These are phyloP conservation scores for Orycteropus afer DNA, from an alignment of 2,113 vertebrate genomes.

Conservation along the genomic window DNA sequence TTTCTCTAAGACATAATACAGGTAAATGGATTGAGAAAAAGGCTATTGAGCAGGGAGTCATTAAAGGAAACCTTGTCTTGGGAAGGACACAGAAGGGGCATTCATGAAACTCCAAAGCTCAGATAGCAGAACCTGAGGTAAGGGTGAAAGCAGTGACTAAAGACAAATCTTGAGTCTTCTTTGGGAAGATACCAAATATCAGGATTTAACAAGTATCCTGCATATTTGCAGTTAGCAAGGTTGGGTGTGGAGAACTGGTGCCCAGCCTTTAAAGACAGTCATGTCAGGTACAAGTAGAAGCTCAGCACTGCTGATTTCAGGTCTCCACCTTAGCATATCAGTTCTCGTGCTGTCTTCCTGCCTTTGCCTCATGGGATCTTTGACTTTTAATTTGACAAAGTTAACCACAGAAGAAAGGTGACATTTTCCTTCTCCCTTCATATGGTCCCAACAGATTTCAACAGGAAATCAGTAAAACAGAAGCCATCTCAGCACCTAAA, in stretches of 20 bases:
- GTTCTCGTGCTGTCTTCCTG: not conserved
- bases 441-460: not conserved
- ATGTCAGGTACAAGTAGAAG: not conserved
- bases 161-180: not conserved
- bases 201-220: not conserved
- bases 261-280: not conserved
- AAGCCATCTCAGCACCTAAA: not conserved
- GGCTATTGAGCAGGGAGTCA: not conserved
- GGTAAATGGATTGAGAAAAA: not conserved
- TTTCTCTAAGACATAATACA: not conserved
- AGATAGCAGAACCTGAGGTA: rapidly evolving
- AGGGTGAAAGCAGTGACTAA: not conserved
- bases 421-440: not conserved
- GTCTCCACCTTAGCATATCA: too few species aligned
- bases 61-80: not conserved
- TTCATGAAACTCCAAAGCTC: not conserved
- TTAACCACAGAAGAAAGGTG: not conserved
- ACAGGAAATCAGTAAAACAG: not conserved
- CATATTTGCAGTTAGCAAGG: not conserved
- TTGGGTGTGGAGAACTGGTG: too few species aligned
- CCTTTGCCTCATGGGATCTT: not conserved
- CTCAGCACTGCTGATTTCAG: not conserved
- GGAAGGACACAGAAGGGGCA: not conserved
- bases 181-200: not conserved
- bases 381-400: slow-evolving; percentile 39